Base-by-base conservation (phyloP, 2,888 invertebrate genomes). In the Sabatieria punctata region DNA sequence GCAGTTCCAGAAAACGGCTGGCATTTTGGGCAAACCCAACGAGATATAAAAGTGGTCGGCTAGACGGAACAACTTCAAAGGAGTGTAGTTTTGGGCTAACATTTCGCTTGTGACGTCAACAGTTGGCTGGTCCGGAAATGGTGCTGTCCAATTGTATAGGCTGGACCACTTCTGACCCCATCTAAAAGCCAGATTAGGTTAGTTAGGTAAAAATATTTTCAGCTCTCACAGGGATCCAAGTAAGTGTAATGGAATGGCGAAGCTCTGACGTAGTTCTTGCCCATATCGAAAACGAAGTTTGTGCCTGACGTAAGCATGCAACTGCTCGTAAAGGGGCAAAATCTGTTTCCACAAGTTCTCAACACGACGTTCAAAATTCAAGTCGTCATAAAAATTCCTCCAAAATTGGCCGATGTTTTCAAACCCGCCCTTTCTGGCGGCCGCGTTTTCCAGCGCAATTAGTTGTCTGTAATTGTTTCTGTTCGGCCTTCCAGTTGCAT, bases 241-340 rank as follows among this genome's bases (percentile, higher is more conserved):
- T 3, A 68, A 45, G 53, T 68, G 68, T 1, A 67, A 66, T 1
- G 69, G 68, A 39, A 69, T 68, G 11, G 65, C 63, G 6, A 66
- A 66, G 24, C 56, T 55, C 1, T 47, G 24, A n/a, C n/a, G n/a
- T 2, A 62, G 61, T 39, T 66, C 62, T 13, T 55, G 54, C 6
- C 4, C 57, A 55, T 1, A 67, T 53, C 23, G 57, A 57, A n/a
- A 8, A 8, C 6, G 11, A 13, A 38, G 38, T 38, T 8, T 13
- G 30, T 55, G 49, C 33, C 63, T 46, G 2, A 66, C 61, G 51
- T 63, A 67, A n/a, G 59, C 59, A 47, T 67, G 67, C 11, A 66
- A 52, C 23, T 64, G 47, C n/a, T 38, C 38, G 19, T 38, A 38
- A 13, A 38, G 22, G 6, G 38, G 38, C 41, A 41, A 24, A 6